Evolutionary conservation across 2,797 vertebrate species (phyloP), one percentile per base, ranked within the genome.

Genomic region (Morus bassanus): DNA sequence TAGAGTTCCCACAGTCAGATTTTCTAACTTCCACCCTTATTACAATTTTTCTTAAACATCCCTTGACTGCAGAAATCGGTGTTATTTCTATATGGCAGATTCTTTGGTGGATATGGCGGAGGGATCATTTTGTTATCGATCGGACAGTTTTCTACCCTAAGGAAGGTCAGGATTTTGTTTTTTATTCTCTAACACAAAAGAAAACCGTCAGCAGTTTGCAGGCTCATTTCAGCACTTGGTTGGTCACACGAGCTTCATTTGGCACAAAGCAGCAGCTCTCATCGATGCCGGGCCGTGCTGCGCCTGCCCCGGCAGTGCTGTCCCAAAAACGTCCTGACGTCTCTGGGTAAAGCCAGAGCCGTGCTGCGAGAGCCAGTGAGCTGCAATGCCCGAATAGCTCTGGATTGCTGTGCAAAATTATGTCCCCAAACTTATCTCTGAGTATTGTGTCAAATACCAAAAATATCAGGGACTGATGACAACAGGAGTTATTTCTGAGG

Each of bases 221-320:
- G 72, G n/a, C 23, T n/a, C 24, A 0, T 39, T 60, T 35, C 82
- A 78, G 68, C 33, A 3, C 11, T 35, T 1, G 10, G 8, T 2
- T 21, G 69, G 14, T 33, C 17, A 1, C 79, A 19, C 39, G 11
- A 45, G 11, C 10, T 46, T 31, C 23, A 0, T 7, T 12, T 37
- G 67, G 24, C 50, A 27, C 23, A 5, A 16, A 31, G 63, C 73
- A 35, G n/a, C 18, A 8, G 33, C 87, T n/a, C 11, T 35, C 25
- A 1, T 16, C 6, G 2, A 3, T 3, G 27, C n/a, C 17, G 23
- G 23, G 7, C 50, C 1, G 8, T 15, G 54, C 60, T 37, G 41
- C 5, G 4, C 37, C 67, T 60, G 31, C 43, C 53, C 2, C 4
- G 31, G 37, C 37, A 54, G 25, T 4, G 10, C 28, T 24, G n/a